Conservation (phyloP, 37 sponge, comb jelly and placozoan genomes). For the Halisarca cf. caerulea region DNA sequence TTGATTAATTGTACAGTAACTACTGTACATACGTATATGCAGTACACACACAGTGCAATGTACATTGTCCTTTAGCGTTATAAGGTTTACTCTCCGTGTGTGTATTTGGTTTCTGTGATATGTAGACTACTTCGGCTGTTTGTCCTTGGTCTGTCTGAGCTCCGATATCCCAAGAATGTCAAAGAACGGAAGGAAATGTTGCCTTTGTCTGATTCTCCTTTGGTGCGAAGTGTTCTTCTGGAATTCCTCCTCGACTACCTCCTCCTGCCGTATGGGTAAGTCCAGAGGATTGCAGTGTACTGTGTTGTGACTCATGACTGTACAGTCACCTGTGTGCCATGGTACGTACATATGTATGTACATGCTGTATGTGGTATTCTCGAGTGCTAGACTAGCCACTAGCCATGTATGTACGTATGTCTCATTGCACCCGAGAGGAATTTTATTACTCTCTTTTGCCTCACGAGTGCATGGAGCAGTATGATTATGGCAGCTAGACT, state of each 20-base stretch:
- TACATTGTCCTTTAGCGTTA: not conserved
- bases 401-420: too few species aligned
- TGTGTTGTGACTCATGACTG: too few species aligned
- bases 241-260: slow-evolving; percentile 58
- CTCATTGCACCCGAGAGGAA: too few species aligned
- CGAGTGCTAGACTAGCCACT: too few species aligned
- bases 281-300: too few species aligned
- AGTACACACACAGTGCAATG: not conserved
- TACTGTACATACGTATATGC: not conserved
- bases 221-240: slow-evolving; percentile 16
- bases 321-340: too few species aligned
- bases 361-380: too few species aligned
- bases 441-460: too few species aligned
- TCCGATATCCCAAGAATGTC: slow-evolving; percentile 18
- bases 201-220: not conserved
- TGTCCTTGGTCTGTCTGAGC: slow-evolving; percentile 44
- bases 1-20: not conserved
- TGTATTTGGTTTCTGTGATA: not conserved
- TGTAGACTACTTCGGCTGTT: slow-evolving; percentile 53
- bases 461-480: too few species aligned
- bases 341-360: too few species aligned
- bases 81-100: too few species aligned
- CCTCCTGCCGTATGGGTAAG: slow-evolving; percentile 71
- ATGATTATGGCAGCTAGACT: too few species aligned
- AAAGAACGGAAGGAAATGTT: slow-evolving; percentile 10